phyloP scores from a whole-genome alignment of 2,888 invertebrate genomes.

The Diplolepis rosae region DNA sequence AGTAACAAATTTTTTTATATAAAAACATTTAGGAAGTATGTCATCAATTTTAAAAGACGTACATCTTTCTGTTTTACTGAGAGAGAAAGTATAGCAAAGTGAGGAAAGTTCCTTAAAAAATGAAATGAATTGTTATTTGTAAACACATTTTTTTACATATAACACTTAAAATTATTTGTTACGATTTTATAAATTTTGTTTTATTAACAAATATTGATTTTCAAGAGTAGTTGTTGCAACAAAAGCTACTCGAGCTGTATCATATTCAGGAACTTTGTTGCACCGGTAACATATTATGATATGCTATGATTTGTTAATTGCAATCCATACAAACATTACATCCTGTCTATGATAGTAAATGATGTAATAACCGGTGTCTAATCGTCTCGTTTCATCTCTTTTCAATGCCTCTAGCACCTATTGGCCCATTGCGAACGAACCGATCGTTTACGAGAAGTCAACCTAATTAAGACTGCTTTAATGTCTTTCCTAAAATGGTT shows the following conservation, averaged over 20 bases:
- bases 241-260: no score
- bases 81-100: constrained; percentile 3
- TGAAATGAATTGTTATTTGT: no score
- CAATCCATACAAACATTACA: constrained; percentile 17
- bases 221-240: no score
- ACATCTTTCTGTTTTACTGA: not conserved
- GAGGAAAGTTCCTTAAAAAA: no score
- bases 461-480: constrained; percentile 26
- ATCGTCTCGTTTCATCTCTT: constrained; percentile 27
- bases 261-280: no score
- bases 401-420: constrained; percentile 25
- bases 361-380: constrained; percentile 26
- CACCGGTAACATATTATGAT: not conserved
- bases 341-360: constrained; percentile 9
- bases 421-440: constrained; percentile 22
- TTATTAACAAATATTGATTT: no score
- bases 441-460: constrained; percentile 22
- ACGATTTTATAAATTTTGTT: no score
- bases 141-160: no score
- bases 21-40: not conserved
- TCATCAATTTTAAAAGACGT: not conserved
- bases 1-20: not conserved
- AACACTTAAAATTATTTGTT: no score
- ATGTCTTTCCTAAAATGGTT: constrained; percentile 21
- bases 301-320: constrained; percentile 14